Conservation (phyloP, 1,140 invertebrate genomes). For the Papilio machaon region DNA sequence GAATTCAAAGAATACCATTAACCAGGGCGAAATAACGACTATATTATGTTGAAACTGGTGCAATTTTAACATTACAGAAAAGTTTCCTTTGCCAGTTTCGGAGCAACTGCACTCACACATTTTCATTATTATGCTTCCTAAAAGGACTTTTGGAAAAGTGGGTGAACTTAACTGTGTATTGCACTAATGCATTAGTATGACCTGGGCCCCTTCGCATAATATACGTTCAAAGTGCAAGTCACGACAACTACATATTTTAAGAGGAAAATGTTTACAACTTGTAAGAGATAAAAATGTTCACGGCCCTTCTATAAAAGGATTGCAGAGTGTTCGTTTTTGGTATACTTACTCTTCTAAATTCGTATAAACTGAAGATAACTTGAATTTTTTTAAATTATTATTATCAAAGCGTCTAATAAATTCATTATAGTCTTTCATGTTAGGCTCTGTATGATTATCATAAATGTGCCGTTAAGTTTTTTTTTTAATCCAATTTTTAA, state of each 20-base stretch:
- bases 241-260: background rate
- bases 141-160: slow-evolving; percentile 19
- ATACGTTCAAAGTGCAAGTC: background rate
- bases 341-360: background rate
- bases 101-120: background rate
- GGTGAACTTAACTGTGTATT: slow-evolving; percentile 9
- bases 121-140: slow-evolving; percentile 5
- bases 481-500: no score
- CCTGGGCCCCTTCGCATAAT: background rate
- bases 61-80: background rate
- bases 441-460: no score
- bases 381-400: no score
- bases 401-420: no score
- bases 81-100: background rate
- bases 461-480: no score
- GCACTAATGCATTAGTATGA: slow-evolving; percentile 3
- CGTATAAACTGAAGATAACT: background rate
- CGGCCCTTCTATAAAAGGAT: background rate
- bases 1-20: background rate
- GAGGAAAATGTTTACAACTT: background rate
- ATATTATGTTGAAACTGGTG: background rate
- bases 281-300: background rate
- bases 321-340: background rate
- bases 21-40: background rate
- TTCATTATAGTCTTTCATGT: no score